Conservation (phyloP, 2,113 vertebrate genomes). For the Trichechus manatus region DNA sequence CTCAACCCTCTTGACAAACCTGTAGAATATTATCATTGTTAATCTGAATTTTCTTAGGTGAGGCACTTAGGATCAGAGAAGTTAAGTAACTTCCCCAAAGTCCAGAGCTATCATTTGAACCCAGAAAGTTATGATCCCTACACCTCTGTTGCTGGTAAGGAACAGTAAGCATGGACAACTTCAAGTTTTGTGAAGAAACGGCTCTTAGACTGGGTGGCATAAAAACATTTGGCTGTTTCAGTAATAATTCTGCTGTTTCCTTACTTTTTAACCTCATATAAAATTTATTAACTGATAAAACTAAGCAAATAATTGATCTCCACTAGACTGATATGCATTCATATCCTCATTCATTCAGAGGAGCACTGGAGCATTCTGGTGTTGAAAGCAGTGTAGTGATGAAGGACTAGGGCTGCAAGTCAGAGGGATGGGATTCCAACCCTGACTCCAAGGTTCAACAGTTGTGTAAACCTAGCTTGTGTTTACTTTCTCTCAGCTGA, state of each 20-base stretch:
- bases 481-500: not conserved
- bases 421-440: not conserved
- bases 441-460: not conserved
- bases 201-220: not conserved
- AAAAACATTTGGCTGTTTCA: not conserved
- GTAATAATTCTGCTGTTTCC: not conserved
- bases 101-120: not conserved
- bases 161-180: not conserved
- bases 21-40: not conserved
- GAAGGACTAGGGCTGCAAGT: not conserved
- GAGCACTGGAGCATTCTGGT: not conserved
- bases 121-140: not conserved
- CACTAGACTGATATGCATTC: no score
- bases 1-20: not conserved
- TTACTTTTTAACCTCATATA: not conserved
- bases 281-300: no score
- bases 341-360: no score
- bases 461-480: not conserved
- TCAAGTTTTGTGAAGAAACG: not conserved
- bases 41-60: not conserved
- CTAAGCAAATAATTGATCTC: no score
- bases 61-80: not conserved
- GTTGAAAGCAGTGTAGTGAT: not conserved
- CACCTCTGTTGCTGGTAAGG: not conserved
- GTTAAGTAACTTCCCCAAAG: no score